Evolutionary conservation across 2,888 invertebrate genomes (phyloP), one percentile per base, ranked within the genome.

Genomic region (Drosophila limbata): DNA sequence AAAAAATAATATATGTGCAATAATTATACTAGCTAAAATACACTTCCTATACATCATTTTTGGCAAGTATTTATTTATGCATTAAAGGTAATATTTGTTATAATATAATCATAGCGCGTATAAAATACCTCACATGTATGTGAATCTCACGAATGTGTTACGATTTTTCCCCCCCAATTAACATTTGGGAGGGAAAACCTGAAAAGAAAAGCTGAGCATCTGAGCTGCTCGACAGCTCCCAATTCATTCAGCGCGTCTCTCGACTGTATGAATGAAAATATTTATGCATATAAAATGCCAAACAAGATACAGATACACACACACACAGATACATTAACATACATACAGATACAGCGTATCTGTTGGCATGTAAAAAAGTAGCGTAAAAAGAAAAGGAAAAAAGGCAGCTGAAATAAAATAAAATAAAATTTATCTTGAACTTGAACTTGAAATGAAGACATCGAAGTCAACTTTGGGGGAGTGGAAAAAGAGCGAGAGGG

Each of bases 401-500:
- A 74, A 80, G 72, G 69, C 74, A 77, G 73, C 75, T 60, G 60
- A 78, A 78, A 79, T 69, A 79, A 79, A 84, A 75, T 81, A 71
- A 84, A 89, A 90, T 83, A 71, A 89, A 90, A 88, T 90, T 88
- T 90, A 90, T 91, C 89, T 90, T 90, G 91, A 91, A 91, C 91
- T 91, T 91, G 91, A 91, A 91, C 90, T 91, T 91, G 90, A 88
- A 87, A 89, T 75, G 77, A 77, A 85, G 84, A 77, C 79, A 84
- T 81, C 81, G 77, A 84, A 69, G 73, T 67, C 66, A 64, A 71
- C 63, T 48, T 48, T 59, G 39, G 52, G 61, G 52, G 48, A 44
- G 55, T 55, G 55, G 10, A 21, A 10, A n/a, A 50, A 42, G 17
- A 39, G 53, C 17, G 25, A 42, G 17, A 39, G 53, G n/a, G 40